Conservation (phyloP, 1,140 invertebrate genomes). For the Saccostrea glomerata region DNA sequence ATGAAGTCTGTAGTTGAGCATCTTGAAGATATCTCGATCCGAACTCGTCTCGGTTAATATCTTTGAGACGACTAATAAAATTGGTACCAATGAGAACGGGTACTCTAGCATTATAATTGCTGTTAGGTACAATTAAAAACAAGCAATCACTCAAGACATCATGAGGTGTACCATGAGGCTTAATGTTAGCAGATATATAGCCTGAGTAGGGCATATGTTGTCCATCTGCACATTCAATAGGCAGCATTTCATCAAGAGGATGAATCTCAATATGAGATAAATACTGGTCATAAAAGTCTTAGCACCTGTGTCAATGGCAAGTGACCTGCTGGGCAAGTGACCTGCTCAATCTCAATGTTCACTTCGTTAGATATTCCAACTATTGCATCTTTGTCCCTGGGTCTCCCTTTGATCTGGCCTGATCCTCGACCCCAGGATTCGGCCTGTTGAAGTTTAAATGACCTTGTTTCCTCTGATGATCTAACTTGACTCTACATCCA, state of each 20-base stretch:
- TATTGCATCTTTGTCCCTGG: background rate
- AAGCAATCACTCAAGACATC: background rate
- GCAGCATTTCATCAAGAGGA: conserved; percentile 37
- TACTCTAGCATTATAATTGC: background rate
- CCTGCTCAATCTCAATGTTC: background rate
- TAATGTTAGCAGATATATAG: conserved; percentile 41
- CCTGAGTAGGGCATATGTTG: conserved; percentile 51
- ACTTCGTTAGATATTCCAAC: background rate
- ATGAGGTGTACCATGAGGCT: background rate
- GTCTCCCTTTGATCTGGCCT: background rate
- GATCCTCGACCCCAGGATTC: background rate
- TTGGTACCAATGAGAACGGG: too few relatives aligned
- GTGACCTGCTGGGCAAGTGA: conserved; percentile 30
- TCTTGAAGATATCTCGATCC: background rate
- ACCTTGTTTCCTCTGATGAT: background rate
- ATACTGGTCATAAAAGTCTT: conserved; percentile 47
- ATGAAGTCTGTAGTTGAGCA: background rate
- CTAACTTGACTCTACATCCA: conserved; percentile 39
- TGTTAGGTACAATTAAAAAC: conserved; percentile 1
- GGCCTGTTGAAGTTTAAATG: conserved; percentile 4
- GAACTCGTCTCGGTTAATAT: too few relatives aligned
- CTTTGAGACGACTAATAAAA: too few relatives aligned
- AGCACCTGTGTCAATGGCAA: conserved; percentile 54
- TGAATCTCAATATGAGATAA: conserved; percentile 27
- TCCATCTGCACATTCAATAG: conserved; percentile 59